Base-by-base conservation (phyloP, 2,888 invertebrate species). In the Agapostemon virescens region DNA sequence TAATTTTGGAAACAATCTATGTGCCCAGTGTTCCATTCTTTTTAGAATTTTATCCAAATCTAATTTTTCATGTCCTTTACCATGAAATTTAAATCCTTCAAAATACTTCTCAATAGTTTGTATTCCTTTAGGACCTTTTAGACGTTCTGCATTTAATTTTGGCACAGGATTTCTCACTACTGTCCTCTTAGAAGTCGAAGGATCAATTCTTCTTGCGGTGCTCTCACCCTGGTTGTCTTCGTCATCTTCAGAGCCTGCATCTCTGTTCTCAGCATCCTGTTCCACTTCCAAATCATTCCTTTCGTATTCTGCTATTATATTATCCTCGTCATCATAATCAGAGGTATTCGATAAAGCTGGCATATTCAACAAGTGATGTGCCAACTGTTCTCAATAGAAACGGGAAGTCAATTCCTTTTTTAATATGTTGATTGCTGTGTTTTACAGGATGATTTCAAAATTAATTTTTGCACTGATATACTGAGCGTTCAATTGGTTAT, bases 21-120 rank as follows among this genome's bases (percentile, higher is more conserved):
- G 98, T 0, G 96, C 96, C 99, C 99, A 99, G 90, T 98, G 98
- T 89, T 98, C 97, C 74, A 98, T 91, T 77, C 95, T 95, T 74
- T 96, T 96, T 93, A 99, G 94, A 0, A 98, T 93, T 81, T 95
- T 92, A 87, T 97, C 95, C 55, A 99, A 93, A 93, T 99, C 98
- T 70, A 95, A 94, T 85, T 95, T 95, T 93, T 98, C 98, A 90
- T 96, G 94, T 0, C 97, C 97, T 93, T 96, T 96, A 82, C 97
- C 97, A 92, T 95, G 95, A 88, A 97, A 97, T 91, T 96, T 96
- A 20, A 98, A 95, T 88, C 96, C 95, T 89, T 96, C 95, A 88
- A 97, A 98, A 89, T 96, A 94, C 5, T 95, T 95, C 77, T 96
- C 96, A 55, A 98, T 94, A 0, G 96, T 95, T n/a, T 96, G 95